Percentiles rank a stretch among this genome's conserved stretches.
Evolutionary conservation across 92 coral and sea anemone genomes (phyloP).

Genomic region (Umimayanthus kanabou): DNA sequence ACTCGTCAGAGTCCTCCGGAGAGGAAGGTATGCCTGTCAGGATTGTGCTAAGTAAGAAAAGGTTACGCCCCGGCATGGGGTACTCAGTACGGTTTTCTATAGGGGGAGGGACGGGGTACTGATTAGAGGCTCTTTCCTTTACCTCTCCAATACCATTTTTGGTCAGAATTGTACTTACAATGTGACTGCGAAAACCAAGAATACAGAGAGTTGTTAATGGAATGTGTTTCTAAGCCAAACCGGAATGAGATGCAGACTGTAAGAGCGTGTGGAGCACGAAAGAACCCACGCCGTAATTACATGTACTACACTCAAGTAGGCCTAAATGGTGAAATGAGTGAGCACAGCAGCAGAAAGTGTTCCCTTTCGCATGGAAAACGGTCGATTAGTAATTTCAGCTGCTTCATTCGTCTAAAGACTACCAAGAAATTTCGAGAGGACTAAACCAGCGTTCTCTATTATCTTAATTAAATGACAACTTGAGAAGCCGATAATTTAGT

Average conservation of each 20-base stretch:
- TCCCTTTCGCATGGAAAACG: not conserved
- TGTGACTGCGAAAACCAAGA: too few species aligned
- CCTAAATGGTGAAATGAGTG: not conserved
- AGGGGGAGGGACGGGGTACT: too few species aligned
- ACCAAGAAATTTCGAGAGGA: not conserved
- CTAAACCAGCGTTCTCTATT: too few species aligned
- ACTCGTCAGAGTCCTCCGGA: slow-evolving; percentile 87
- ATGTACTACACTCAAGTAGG: not conserved
- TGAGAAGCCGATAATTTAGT: not conserved
- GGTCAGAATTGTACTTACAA: too few species aligned
- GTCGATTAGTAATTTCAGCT: not conserved
- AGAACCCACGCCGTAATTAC: not conserved
- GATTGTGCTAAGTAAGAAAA: too few species aligned
- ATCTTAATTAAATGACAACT: too few species aligned
- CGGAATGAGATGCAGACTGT: not conserved
- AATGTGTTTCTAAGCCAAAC: too few species aligned
- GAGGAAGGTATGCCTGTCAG: slow-evolving; percentile 70
- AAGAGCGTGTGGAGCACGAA: not conserved
- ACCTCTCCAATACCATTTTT: too few species aligned
- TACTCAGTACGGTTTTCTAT: not conserved
- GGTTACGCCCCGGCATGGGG: not conserved
- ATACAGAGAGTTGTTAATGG: too few species aligned
- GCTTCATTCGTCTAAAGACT: not conserved
- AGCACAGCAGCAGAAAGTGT: not conserved
- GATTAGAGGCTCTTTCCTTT: too few species aligned